Percentiles rank a stretch among this genome's conserved stretches.
Conservation (phyloP, 2,113 vertebrate species). For the Phrynosoma platyrhinos region DNA sequence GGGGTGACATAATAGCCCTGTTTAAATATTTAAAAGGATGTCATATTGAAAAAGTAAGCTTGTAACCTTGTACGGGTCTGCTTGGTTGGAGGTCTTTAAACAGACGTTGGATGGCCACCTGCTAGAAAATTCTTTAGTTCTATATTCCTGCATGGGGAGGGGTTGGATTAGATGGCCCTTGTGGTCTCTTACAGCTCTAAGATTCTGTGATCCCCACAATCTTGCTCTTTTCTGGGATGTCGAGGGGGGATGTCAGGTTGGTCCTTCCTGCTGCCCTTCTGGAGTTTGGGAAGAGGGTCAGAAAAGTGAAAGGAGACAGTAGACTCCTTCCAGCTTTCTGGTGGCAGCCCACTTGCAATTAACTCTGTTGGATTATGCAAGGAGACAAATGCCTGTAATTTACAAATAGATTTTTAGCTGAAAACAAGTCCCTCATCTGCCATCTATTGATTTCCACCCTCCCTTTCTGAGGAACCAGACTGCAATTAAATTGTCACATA, state of each 20-base stretch:
- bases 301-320: neutral
- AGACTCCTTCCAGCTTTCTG: neutral
- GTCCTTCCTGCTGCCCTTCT: neutral
- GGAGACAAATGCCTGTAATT: constrained; percentile 74
- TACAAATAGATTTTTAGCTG: constrained; percentile 75
- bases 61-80: too few species aligned
- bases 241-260: neutral
- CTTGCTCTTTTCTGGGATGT: too few species aligned
- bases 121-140: too few species aligned
- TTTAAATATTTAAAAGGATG: too few species aligned
- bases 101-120: too few species aligned
- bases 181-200: too few species aligned
- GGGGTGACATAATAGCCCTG: too few species aligned
- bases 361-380: constrained; percentile 49
- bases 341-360: constrained; percentile 42
- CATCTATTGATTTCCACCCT: constrained; percentile 68
- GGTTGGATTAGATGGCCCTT: too few species aligned
- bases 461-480: constrained; percentile 49
- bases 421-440: constrained; percentile 60
- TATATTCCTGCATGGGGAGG: too few species aligned
- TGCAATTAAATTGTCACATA: constrained; percentile 75
- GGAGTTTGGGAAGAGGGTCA: neutral
- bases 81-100: too few species aligned
- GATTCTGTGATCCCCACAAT: too few species aligned
- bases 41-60: too few species aligned